Base-by-base conservation (phyloP, 2,113 vertebrate genomes). In the Epinephelus fuscoguttatus region DNA sequence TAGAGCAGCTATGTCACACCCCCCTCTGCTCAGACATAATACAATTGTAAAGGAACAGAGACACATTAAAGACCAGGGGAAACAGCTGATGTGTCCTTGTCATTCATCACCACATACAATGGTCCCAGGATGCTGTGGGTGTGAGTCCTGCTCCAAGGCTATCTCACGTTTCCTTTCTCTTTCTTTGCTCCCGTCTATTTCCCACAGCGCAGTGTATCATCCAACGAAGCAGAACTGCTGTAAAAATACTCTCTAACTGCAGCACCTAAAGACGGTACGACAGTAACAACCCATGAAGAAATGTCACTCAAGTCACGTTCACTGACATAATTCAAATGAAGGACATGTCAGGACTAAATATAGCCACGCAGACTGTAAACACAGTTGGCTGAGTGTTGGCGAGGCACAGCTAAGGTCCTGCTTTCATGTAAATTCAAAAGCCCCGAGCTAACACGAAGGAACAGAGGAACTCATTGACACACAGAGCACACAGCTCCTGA, bases 401-500 rank as follows among this genome's bases (percentile, higher is more conserved):
- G 40, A 67, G 71, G 49, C 69, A 42, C 64, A 50, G 47, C 78
- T 67, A 8, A 70, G 62, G 21, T 62, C 53, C 47, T 50, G 37
- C 47, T 73, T 84, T 50, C 72, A 52, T 45, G 63, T 64, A 72
- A 60, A 72, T 61, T 50, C 30, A 70, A 88, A 78, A 64, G 69
- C 78, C 83, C 76, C 0, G 2, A 47, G 70, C 60, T 52, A 78
- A 75, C 67, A 50, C 1, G 19, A 71, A 80, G 60, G 17, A 61
- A 82, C 73, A 88, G 70, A 77, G 70, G 60, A 88, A 74, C 59
- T 80, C 74, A 83, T 62, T 69, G 75, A 74, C 72, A 81, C 83
- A 70, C 52, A 75, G 42, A 56, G 56, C 50, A 47, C 37, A n/a
- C 68, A 85, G 68, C 78, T 33, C 75, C 64, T 76, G 68, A 78